Evolutionary conservation across 2,797 vertebrate genomes (phyloP), one percentile per base, ranked within the genome.

Genomic region (Brachyrhaphis roseni): DNA sequence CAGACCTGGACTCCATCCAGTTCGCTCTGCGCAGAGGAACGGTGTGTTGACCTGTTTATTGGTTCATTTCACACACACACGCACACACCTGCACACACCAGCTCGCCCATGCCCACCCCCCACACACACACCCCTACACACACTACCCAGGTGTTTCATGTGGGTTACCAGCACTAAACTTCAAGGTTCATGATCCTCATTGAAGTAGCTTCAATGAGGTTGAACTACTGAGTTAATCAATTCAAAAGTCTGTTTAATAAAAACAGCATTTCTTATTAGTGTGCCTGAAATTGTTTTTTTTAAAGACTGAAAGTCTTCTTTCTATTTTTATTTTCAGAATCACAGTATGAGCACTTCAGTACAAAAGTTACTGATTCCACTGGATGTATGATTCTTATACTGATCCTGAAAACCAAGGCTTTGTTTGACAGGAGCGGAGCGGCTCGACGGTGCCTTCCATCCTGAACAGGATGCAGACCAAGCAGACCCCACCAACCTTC

Each of bases 391-490:
- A 49, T 18, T 49, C 18, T 20, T 51, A 51, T 51, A 13, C 28
- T 31, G 7, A 4, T 16, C 31, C 55, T 87, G 41, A 81, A 71
- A 45, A 45, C 18, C 10, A 1, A 13, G 36, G 7, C 18, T 89
- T 66, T 51, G 18, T 87, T 80, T 78, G 5, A 66, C 91, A 99
- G 98, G 98, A 99, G 86, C 96, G 97, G 84, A 99, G 98, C 0
- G 98, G 98, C 74, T 99, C 98, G 2, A 99, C 98, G 0, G 98
- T 99, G 72, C 98, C 98, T 0, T 99, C 98, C 75, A 99, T 99
- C 83, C 93, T 99, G 88, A 99, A 99, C 92, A 96, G 98, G 92
- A 99, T 99, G 98, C 98, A 98, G 90, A 99, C 98, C 87, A 99
- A 97, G 84, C 98, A 99, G 91, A 99, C 98, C 31, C 98, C 98